Evolutionary conservation across 2,797 vertebrate species (phyloP).

Genomic region (Benthosema pterotum): DNA sequence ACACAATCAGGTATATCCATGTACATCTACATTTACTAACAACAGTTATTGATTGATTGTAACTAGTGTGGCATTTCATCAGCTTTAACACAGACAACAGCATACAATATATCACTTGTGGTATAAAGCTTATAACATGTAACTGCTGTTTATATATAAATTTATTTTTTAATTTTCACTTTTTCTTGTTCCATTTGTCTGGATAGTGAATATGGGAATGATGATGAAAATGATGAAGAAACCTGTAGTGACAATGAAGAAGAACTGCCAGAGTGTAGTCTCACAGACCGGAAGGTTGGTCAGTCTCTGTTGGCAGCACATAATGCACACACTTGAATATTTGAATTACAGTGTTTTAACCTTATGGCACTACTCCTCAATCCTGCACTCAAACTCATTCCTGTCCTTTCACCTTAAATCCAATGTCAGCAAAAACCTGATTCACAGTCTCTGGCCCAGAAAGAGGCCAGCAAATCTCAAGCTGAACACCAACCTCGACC

Average conservation of each 20-base stretch:
- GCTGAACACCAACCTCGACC: background rate
- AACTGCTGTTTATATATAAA: background rate
- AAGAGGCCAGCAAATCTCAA: background rate
- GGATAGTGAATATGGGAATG: slow-evolving; percentile 29
- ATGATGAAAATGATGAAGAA: background rate
- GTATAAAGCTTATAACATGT: background rate
- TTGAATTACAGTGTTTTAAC: no score
- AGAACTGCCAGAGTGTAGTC: background rate
- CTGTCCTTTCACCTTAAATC: background rate
- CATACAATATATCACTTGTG: background rate
- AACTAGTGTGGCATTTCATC: no score
- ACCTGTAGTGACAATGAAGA: slow-evolving; percentile 14
- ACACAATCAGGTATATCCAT: slow-evolving; percentile 25
- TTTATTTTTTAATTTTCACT: background rate
- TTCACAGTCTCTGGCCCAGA: background rate
- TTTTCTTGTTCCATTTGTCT: background rate
- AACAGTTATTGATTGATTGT: no score
- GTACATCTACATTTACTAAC: no score
- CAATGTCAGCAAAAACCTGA: background rate
- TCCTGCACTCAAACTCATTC: background rate
- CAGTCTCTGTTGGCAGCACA: background rate
- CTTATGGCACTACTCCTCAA: background rate
- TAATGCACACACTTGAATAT: no score
- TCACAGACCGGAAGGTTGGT: slow-evolving; percentile 9
- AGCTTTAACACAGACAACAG: no score